phyloP scores from a whole-genome alignment of 2,888 invertebrate genomes.

The Pterostichus niger region DNA sequence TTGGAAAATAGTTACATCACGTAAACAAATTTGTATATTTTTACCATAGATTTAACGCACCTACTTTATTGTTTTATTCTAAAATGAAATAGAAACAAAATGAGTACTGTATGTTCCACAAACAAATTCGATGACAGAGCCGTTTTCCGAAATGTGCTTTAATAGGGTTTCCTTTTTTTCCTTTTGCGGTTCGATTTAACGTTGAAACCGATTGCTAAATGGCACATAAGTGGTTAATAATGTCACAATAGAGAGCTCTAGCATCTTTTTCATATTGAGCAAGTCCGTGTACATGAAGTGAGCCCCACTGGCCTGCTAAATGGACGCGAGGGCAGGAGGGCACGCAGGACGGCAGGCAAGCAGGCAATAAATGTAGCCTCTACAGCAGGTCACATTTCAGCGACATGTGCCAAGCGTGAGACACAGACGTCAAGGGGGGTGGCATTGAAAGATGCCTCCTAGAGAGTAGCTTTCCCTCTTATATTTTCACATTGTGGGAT shows the following conservation, averaged over 20 bases:
- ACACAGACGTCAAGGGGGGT: slow-evolving; percentile 14
- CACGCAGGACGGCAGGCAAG: slow-evolving; percentile 21
- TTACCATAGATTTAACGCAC: no score
- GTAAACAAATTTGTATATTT: no score
- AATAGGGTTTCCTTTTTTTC: no score
- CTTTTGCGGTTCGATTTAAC: not conserved
- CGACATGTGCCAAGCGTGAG: slow-evolving; percentile 25
- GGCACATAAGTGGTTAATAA: slow-evolving; percentile 49
- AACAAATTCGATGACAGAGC: no score
- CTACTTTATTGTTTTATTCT: no score
- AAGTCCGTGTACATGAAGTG: slow-evolving; percentile 27
- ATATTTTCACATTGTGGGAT: slow-evolving; percentile 52
- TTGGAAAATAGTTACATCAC: no score
- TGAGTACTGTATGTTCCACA: no score
- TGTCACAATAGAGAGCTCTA: slow-evolving; percentile 30
- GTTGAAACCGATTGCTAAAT: slow-evolving; percentile 32
- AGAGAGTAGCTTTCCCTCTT: slow-evolving; percentile 51
- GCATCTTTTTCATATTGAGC: slow-evolving; percentile 46
- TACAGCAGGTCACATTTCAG: slow-evolving; percentile 52
- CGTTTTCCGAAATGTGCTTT: no score
- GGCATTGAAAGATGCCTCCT: slow-evolving; percentile 55
- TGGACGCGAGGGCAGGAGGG: slow-evolving; percentile 22
- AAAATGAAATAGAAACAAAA: no score
- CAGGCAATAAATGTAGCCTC: slow-evolving; percentile 49
- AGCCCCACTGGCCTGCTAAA: slow-evolving; percentile 34